Evolutionary conservation across 2,888 invertebrate species (phyloP), one percentile per base, ranked within the genome.

Genomic region (Leptinotarsa haldemani): DNA sequence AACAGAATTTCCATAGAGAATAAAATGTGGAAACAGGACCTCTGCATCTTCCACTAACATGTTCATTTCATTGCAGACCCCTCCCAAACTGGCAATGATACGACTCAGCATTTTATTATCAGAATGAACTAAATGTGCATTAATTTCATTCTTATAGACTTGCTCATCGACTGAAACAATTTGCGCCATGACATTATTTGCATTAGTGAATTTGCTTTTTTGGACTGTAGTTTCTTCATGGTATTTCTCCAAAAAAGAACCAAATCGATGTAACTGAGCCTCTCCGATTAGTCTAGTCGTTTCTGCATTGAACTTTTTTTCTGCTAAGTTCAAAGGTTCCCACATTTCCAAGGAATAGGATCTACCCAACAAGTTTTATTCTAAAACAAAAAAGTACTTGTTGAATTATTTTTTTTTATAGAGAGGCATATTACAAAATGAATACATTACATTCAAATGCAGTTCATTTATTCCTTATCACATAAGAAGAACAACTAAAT

Each of bases 101-200:
- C 94, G 93, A 50, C 93, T 93, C 81, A 97, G 90, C 66, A 93
- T 88, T 84, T 93, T 94, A 84, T 96, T 96, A 86, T 97, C 96
- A 30, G 95, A 95, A 78, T 94, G 92, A 15, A 95, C 92, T 75
- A 97, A 86, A 78, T 94, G 91, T 48, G 93, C 88, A 48, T 95
- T 86, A 4, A 91, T 89, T 16, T 92, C 88, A 78, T 91, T 90
- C 87, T 96, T 95, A 78, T 65, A 64, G 18, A 74, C 70, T 68
- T 78, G 70, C 47, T 52, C 87, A 76, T 81, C 74, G 20, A 83
- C 74, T 53, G 79, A 74, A 74, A 83, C 79, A 30, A 81, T 75
- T 66, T 82, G 79, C 40, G 74, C 69, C n/a, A 76, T 71, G 68
- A 85, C 75, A 73, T 82, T 80, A 50, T 77, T 77, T 46, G 70